Evolutionary conservation across 1,140 invertebrate genomes (phyloP).

Genomic region (Carposina sasakii): DNA sequence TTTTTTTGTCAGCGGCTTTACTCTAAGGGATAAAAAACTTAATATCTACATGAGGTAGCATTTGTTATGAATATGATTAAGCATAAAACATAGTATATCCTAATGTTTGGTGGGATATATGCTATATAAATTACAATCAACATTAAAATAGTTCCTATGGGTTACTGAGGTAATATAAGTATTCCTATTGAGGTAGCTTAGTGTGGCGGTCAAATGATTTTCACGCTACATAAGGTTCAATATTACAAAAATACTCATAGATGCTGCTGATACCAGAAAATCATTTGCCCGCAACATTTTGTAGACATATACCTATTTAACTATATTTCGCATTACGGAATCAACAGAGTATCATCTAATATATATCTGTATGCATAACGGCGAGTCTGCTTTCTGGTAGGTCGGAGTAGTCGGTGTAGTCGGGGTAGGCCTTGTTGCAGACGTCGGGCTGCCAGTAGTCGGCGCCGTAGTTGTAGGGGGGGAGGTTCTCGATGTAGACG

Average conservation of each 20-base stretch:
- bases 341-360: no score
- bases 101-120: conserved; percentile 68
- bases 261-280: background rate
- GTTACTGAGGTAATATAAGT: conserved; percentile 64
- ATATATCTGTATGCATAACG: no score
- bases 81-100: conserved; percentile 50
- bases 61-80: conserved; percentile 60
- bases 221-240: no score
- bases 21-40: conserved; percentile 38
- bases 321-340: no score
- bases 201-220: conserved; percentile 22
- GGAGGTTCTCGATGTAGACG: conserved; percentile 1
- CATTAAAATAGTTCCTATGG: conserved; percentile 61
- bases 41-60: conserved; percentile 64
- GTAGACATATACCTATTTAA: conserved; percentile 11
- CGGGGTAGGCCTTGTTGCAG: conserved; percentile 31
- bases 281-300: background rate
- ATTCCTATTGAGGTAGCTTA: conserved; percentile 55
- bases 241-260: conserved; percentile 17
- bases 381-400: no score
- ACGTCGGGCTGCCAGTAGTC: conserved; percentile 36
- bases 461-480: conserved; percentile 2
- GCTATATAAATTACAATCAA: conserved; percentile 54
- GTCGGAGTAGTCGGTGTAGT: conserved; percentile 19
- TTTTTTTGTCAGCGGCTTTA: no score